Base-by-base conservation (phyloP, 2,113 vertebrate genomes). In the Sapayoa aenigma region DNA sequence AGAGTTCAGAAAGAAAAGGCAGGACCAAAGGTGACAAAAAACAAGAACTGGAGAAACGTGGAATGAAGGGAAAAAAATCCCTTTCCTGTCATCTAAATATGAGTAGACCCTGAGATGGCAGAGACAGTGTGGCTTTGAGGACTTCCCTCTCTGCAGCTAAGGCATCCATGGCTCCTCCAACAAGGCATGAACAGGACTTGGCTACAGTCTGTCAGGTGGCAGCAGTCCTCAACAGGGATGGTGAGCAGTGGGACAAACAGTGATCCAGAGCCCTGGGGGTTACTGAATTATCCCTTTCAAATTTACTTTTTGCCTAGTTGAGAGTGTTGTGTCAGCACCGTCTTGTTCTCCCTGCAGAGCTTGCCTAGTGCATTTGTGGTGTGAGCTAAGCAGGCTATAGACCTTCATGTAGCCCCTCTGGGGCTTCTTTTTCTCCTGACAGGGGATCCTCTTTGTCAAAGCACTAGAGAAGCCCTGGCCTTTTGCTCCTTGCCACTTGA, bases 131-230 rank as follows among this genome's bases (percentile, higher is more conserved):
- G 56, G 21, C 17, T 7, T 1, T 30, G 35, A 63, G 22, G 42
- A 49, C 28, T 53, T 49, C 24, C 23, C 18, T 35, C 15, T 90
- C 35, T 78, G 14, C 25, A 66, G 65, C 44, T 69, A 50, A 90
- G 50, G 39, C 18, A 62, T 42, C 39, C 47, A 68, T 11, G 11
- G 21, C 19, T 63, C 52, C 71, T 76, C 22, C 56, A 72, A 13
- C 1, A 47, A 22, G 30, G 15, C 25, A 67, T 1, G 2, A 30
- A 52, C 0, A 3, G 31, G 59, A 52, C 27, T n/a, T 1, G 0
- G 16, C 25, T 95, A 37, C 39, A 62, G 12, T 12, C 46, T 94
- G 59, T 46, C 63, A 62, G 37, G 21, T 74, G 47, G 46, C 87
- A 67, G 46, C 23, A 75, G 44, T 35, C 33, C 50, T 68, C 69